A percentile compares a stretch with the other conserved stretches of the same genome.
These are phyloP conservation scores for Spondyliosoma cantharus DNA, from an alignment of 2,797 vertebrate genomes.

Conservation along the genomic window DNA sequence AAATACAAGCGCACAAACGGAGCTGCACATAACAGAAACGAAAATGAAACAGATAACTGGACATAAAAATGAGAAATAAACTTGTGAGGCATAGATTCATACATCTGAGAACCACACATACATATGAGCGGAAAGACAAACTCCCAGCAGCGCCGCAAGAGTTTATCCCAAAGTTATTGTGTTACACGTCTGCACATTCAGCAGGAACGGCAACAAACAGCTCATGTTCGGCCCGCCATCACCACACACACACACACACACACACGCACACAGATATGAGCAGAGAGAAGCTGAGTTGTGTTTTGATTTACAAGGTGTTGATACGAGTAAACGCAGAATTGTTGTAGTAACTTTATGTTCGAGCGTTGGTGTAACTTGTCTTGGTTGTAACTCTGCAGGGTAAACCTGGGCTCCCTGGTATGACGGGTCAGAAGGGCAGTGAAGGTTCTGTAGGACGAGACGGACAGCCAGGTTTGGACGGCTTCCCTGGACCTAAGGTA, in stretches of 20 bases:
- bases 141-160: not conserved
- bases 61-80: too few relatives aligned
- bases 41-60: not conserved
- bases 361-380: not conserved
- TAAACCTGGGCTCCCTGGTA: slow-evolving; percentile 85
- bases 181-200: not conserved
- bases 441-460: slow-evolving; percentile 83
- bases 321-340: not conserved
- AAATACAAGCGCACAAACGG: not conserved
- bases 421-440: slow-evolving; percentile 84
- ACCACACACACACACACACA: too few relatives aligned
- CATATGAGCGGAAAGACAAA: not conserved
- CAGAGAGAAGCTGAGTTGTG: not conserved
- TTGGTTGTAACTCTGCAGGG: slow-evolving; percentile 75
- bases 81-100: too few relatives aligned
- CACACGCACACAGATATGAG: too few relatives aligned
- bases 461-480: slow-evolving; percentile 89
- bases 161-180: not conserved
- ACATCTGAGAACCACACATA: too few relatives aligned
- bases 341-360: not conserved
- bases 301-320: not conserved
- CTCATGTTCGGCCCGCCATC: not conserved
- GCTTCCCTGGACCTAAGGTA: slow-evolving; percentile 90
- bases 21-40: not conserved
- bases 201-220: not conserved